Base-by-base conservation (phyloP, 1,140 invertebrate genomes). In the Ylistrum balloti region DNA sequence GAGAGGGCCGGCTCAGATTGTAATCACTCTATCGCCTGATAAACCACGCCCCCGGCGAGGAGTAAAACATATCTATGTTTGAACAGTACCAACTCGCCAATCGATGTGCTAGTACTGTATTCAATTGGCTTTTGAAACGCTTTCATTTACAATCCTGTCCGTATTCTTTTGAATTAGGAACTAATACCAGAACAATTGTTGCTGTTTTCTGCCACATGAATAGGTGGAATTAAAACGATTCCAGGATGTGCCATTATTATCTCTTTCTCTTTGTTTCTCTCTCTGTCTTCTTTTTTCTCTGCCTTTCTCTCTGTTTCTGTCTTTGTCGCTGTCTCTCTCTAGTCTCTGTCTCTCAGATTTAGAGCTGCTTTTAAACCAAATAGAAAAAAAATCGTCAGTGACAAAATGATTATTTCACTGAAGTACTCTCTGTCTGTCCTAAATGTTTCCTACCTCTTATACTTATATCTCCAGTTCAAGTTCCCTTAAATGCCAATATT, bases 11-110 rank as follows among this genome's bases (percentile, higher is more conserved):
- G 5, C 56, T 74, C 56, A 17, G 56, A 74, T 74, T 7, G 56
- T 74, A 74, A 74, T 74, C 56, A 74, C 56, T n/a, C 56, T 74
- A 5, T 74, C 56, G 56, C 56, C 56, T 74, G 56, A 28, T 22
- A 48, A 20, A 20, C 45, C 56, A n/a, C 56, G 56, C 56, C 56
- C 41, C 56, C 56, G n/a, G 22, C 28, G n/a, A n/a, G n/a, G n/a
- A 74, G 56, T 74, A 13, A 45, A 45, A 45, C 41, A 45, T 9
- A 28, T 74, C 56, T 74, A 28, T 74, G 56, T 74, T 74, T 74
- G 56, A n/a, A 74, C 56, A 74, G 56, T 74, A 74, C 56, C n/a
- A 28, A n/a, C 56, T 74, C 56, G 22, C 0, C 22, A 17, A 74
- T 74, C 56, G 56, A 74, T 74, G 5, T 28, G 5, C 5, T 74